Percentiles rank a stretch among this genome's conserved stretches.
phyloP scores from a whole-genome alignment of 2,888 invertebrate species.

The Tuta absoluta region DNA sequence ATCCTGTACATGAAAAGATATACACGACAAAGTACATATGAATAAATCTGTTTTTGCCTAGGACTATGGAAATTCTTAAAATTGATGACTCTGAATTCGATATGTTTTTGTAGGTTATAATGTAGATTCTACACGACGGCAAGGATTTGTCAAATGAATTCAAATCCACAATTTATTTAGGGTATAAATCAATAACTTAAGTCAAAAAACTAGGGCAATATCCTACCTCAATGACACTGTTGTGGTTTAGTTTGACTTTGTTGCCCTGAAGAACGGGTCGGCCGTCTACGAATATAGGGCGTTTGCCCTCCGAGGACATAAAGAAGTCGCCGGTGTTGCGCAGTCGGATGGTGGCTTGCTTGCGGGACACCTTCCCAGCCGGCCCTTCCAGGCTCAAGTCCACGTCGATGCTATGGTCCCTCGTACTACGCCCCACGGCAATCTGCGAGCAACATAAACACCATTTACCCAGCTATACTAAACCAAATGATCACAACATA shows the following conservation, averaged over 20 bases:
- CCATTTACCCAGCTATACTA: neutral
- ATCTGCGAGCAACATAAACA: constrained; percentile 79
- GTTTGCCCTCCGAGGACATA: constrained; percentile 95
- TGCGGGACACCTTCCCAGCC: constrained; percentile 94
- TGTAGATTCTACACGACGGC: too few relatives aligned
- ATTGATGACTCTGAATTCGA: too few relatives aligned
- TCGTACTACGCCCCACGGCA: constrained; percentile 94
- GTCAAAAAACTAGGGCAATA: neutral
- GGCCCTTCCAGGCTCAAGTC: constrained; percentile 97
- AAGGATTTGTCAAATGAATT: neutral
- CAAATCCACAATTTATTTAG: neutral
- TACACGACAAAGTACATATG: neutral
- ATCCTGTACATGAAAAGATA: neutral
- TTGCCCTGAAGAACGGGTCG: constrained; percentile 93
- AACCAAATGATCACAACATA: neutral
- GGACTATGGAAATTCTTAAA: too few relatives aligned
- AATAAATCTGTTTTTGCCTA: too few relatives aligned
- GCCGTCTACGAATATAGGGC: constrained; percentile 97
- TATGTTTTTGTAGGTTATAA: too few relatives aligned
- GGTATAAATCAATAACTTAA: neutral
- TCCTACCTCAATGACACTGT: constrained; percentile 94
- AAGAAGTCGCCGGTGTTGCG: constrained; percentile 97
- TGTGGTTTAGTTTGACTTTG: constrained; percentile 94
- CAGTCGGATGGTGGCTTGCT: constrained; percentile 94
- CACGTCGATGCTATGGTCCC: constrained; percentile 94